A percentile compares a stretch with the other conserved stretches of the same genome.
These are phyloP conservation scores for Gymnothorax javanicus DNA, from an alignment of 2,797 vertebrate genomes.

Conservation along the genomic window DNA sequence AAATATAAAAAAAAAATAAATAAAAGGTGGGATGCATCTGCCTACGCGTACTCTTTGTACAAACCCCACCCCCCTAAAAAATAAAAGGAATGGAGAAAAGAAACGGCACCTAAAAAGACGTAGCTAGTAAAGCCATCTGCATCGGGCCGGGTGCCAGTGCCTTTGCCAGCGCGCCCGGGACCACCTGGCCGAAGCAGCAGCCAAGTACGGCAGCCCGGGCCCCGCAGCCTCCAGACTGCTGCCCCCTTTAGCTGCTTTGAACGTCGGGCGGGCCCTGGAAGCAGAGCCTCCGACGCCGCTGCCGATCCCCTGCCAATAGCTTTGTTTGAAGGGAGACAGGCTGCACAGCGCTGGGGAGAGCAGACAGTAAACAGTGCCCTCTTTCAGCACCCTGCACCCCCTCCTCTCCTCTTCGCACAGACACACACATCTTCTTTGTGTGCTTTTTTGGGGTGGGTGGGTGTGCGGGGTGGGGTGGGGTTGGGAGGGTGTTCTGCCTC, in stretches of 20 bases:
- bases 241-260: slow-evolving; percentile 78
- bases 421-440: slow-evolving; percentile 50
- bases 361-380: slow-evolving; percentile 77
- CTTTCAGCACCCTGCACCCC: slow-evolving; percentile 62
- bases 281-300: slow-evolving; percentile 62
- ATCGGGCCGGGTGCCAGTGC: slow-evolving; percentile 86
- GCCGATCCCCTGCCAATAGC: slow-evolving; percentile 75
- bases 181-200: slow-evolving; percentile 86
- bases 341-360: slow-evolving; percentile 68
- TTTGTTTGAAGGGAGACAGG: slow-evolving; percentile 74
- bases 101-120: slow-evolving; percentile 73
- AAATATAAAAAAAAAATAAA: no score
- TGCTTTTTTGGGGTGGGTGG: slow-evolving; percentile 49
- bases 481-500: background rate
- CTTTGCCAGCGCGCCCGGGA: slow-evolving; percentile 86
- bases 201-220: slow-evolving; percentile 86
- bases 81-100: slow-evolving; percentile 24
- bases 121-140: slow-evolving; percentile 81
- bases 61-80: slow-evolving; percentile 39
- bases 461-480: slow-evolving; percentile 5
- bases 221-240: slow-evolving; percentile 82
- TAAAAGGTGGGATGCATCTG: slow-evolving; percentile 51
- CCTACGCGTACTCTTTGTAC: slow-evolving; percentile 67
- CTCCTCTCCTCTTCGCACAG: slow-evolving; percentile 37
- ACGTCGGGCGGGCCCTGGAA: slow-evolving; percentile 76